phyloP scores from a whole-genome alignment of 2,113 vertebrate species.

The Mystacornis crossleyi region DNA sequence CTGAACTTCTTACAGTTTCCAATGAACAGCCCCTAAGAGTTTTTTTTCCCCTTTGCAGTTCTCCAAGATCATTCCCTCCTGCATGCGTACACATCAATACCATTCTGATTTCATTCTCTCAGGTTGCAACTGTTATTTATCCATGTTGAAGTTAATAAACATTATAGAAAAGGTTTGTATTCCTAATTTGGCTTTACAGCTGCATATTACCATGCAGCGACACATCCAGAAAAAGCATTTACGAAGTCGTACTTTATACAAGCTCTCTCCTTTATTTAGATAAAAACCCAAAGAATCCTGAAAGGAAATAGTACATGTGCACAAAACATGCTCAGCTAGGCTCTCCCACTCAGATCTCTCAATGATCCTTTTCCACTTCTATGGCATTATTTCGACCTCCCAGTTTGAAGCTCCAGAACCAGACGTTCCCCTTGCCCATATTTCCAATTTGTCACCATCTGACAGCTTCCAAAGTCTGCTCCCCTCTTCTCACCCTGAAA shows the following conservation, averaged over 20 bases:
- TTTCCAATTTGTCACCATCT: background rate
- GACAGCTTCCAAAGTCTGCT: background rate
- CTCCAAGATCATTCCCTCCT: background rate
- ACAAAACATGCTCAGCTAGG: background rate
- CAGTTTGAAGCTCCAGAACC: background rate
- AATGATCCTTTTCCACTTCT: background rate
- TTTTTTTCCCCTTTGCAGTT: background rate
- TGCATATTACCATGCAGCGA: background rate
- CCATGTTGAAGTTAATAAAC: background rate
- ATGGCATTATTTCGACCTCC: background rate
- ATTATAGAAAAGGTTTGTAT: background rate
- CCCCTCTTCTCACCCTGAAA: background rate
- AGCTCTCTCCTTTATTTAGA: background rate
- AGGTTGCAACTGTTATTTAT: background rate
- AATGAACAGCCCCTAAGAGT: background rate
- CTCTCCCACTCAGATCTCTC: background rate
- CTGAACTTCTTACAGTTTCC: background rate
- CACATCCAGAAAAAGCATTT: background rate
- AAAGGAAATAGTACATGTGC: background rate
- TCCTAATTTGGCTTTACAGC: background rate
- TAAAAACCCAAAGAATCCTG: background rate
- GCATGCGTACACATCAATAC: background rate
- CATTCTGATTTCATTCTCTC: background rate
- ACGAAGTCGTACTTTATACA: background rate
- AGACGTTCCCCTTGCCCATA: background rate